A percentile compares a stretch with the other conserved stretches of the same genome.
Evolutionary conservation across 92 coral and sea anemone genomes (phyloP).

Genomic region (Heteractis magnifica): DNA sequence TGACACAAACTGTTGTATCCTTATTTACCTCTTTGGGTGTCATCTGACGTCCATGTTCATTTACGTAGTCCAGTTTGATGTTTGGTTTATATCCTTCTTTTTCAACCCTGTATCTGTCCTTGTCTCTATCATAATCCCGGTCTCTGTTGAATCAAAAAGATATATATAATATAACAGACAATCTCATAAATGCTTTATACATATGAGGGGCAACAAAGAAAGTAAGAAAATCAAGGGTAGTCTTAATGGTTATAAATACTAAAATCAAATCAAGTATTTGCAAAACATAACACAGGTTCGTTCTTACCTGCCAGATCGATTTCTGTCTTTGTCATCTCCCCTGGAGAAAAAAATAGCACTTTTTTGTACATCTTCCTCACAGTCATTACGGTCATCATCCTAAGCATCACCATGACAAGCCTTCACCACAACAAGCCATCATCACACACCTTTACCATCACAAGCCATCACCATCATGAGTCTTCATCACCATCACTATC

Average conservation of each 20-base stretch:
- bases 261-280: no score
- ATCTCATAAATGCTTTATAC: neutral
- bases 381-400: no score
- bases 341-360: slow-evolving; percentile 21
- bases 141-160: slow-evolving; percentile 51
- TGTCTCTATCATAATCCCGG: slow-evolving; percentile 61
- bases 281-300: neutral
- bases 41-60: slow-evolving; percentile 78
- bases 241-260: no score
- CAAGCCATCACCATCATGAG: no score
- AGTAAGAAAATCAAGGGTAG: no score
- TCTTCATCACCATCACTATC: no score
- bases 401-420: no score
- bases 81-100: slow-evolving; percentile 91
- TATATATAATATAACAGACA: neutral
- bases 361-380: neutral
- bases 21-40: slow-evolving; percentile 83
- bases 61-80: slow-evolving; percentile 87
- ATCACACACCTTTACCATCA: no score
- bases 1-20: no score
- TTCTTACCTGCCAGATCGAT: slow-evolving; percentile 44
- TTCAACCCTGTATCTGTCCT: slow-evolving; percentile 67
- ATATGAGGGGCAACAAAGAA: no score
- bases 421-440: no score
- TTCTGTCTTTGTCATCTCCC: slow-evolving; percentile 60